Evolutionary conservation across 1,140 invertebrate genomes (phyloP), one percentile per base, ranked within the genome.

Genomic region (Drosophila kurseongensis): DNA sequence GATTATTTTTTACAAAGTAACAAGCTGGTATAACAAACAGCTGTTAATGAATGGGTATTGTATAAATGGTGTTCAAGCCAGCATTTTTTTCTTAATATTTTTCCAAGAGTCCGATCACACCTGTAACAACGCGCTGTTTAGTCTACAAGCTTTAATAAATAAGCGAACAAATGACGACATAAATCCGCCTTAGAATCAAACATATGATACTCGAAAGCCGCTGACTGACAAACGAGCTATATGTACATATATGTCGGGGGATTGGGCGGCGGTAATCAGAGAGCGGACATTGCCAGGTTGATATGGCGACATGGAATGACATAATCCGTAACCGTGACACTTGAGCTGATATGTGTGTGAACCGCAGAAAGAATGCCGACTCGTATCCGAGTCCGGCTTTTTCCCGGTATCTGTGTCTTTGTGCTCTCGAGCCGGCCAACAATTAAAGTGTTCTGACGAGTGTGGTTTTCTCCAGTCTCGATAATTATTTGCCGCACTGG

Each of bases 291-390:
- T 44, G 67, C 16, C 57, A 16, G 48, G 48, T 50, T 38, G 44
- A 73, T 23, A 65, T 45, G 78, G 78, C 45, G 50, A 74, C 52
- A 47, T 44, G 60, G 32, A 75, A 61, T 85, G 82, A 85, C 78
- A 86, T 85, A 85, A 85, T 85, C 83, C 75, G 65, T 50, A 66
- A 59, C 63, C 83, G 83, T 82, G 82, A 85, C 78, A 85, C 75
- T 78, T 75, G 78, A 85, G 82, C 63, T 78, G 68, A 85, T 78
- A 69, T 59, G 59, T 61, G 55, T 67, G 81, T 77, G 82, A 85
- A 71, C 63, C 67, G 63, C 67, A 71, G 54, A 75, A 59, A 51
- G 72, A 75, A 58, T 75, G 60, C 47, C 27, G 72, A 36, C 41
- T 52, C 36, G 58, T 27, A 32, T 38, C 4, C 40, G 38, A 65